A percentile compares a stretch with the other conserved stretches of the same genome.
Evolutionary conservation across 2,797 vertebrate species (phyloP).

Genomic region (Danio albolineatus): DNA sequence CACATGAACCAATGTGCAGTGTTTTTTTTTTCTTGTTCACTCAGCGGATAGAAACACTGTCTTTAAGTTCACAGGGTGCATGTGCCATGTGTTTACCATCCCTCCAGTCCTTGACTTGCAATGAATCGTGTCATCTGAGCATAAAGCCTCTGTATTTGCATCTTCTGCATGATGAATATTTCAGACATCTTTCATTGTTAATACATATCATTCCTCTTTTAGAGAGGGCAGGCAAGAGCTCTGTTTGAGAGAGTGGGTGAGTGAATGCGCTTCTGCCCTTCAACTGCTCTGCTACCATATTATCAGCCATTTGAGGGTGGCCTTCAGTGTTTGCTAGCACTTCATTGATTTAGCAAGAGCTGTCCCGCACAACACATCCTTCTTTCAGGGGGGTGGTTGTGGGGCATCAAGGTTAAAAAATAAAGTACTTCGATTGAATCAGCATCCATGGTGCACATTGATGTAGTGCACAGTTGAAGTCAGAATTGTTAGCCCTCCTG

Average conservation of each 20-base stretch:
- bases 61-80: constrained; percentile 12
- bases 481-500: too few relatives aligned
- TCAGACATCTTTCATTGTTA: constrained; percentile 49
- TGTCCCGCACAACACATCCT: constrained; percentile 19
- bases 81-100: constrained; percentile 26
- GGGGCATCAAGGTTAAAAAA: constrained; percentile 29
- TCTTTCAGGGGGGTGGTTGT: not conserved
- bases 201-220: constrained; percentile 48
- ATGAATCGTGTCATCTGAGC: constrained; percentile 19
- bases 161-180: constrained; percentile 48
- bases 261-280: constrained; percentile 12
- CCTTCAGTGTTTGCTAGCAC: constrained; percentile 3
- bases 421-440: constrained; percentile 13
- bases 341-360: constrained; percentile 38
- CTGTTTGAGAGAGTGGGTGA: constrained; percentile 5
- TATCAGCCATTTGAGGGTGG: not conserved
- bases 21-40: not conserved
- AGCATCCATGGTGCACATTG: not conserved
- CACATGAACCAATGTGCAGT: not conserved
- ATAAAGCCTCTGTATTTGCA: constrained; percentile 22
- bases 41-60: not conserved
- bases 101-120: constrained; percentile 26
- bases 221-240: constrained; percentile 27
- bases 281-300: not conserved
- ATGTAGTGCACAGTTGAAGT: too few relatives aligned